Conservation (phyloP, 1,140 invertebrate genomes). For the Dendrolimus punctatus region DNA sequence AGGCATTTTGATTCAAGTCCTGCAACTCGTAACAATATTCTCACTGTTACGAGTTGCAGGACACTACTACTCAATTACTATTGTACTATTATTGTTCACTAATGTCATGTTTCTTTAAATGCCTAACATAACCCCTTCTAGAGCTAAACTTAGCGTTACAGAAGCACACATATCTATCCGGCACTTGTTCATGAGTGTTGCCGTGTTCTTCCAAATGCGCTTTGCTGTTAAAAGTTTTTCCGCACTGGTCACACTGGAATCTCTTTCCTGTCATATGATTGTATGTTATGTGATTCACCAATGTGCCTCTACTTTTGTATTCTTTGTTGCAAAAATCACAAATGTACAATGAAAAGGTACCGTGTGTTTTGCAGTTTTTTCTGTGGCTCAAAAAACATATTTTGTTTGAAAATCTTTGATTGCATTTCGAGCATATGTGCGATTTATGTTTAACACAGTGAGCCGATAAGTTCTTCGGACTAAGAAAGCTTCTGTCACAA, state of each 20-base stretch:
- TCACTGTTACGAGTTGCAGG: no score
- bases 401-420: constrained; percentile 16
- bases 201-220: constrained; percentile 23
- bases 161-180: constrained; percentile 22
- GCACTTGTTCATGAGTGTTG: constrained; percentile 23
- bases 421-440: constrained; percentile 13
- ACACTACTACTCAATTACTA: no score
- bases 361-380: constrained; percentile 7
- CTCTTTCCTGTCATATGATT: constrained; percentile 10
- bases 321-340: constrained; percentile 27
- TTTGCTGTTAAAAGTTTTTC: constrained; percentile 18
- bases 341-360: constrained; percentile 9
- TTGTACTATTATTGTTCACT: not conserved
- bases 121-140: constrained; percentile 22
- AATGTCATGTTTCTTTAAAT: constrained; percentile 13
- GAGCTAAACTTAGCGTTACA: constrained; percentile 25
- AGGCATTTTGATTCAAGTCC: no score
- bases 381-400: constrained; percentile 19
- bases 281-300: constrained; percentile 20
- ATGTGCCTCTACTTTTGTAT: constrained; percentile 15
- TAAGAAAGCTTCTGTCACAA: constrained; percentile 16
- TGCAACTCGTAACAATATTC: no score
- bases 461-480: constrained; percentile 3
- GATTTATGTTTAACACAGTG: constrained; percentile 17
- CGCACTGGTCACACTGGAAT: constrained; percentile 28